Percentiles rank a stretch among this genome's conserved stretches.
These are phyloP conservation scores for Drosophila melanocephala DNA, from an alignment of 2,888 invertebrate genomes.

Conservation along the genomic window DNA sequence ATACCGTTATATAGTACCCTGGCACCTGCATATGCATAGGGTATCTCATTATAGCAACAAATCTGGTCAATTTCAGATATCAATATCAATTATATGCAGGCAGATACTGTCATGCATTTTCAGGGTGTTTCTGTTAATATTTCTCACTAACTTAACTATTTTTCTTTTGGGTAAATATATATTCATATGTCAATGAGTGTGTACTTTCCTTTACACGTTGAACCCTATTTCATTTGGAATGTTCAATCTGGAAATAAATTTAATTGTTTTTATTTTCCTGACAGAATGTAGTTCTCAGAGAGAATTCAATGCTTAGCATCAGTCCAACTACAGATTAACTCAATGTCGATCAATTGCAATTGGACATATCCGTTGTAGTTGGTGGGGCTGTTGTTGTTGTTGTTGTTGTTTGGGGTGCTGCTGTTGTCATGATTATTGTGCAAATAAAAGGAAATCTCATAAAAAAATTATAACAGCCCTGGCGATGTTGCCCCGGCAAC, in stretches of 20 bases:
- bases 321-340: slow-evolving; percentile 20
- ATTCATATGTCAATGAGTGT: not conserved
- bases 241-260: not conserved
- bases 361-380: not conserved
- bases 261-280: not conserved
- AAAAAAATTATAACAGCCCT: slow-evolving; percentile 33
- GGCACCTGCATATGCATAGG: not conserved
- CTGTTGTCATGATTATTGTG: slow-evolving; percentile 64
- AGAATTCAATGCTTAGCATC: not conserved
- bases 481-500: slow-evolving; percentile 65
- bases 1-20: slow-evolving; percentile 27
- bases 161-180: not conserved
- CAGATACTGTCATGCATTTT: not conserved
- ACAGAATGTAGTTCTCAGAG: not conserved
- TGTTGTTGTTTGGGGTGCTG: slow-evolving; percentile 19
- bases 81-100: not conserved
- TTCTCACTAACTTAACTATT: not conserved
- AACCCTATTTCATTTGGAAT: not conserved
- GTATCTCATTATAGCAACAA: not conserved
- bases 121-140: not conserved
- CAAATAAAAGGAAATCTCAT: slow-evolving; percentile 62
- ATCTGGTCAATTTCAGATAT: not conserved
- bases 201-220: not conserved
- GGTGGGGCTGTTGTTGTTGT: slow-evolving; percentile 6
- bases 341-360: slow-evolving; percentile 22